phyloP scores from a whole-genome alignment of 2,797 vertebrate species.

The Tapera naevia region DNA sequence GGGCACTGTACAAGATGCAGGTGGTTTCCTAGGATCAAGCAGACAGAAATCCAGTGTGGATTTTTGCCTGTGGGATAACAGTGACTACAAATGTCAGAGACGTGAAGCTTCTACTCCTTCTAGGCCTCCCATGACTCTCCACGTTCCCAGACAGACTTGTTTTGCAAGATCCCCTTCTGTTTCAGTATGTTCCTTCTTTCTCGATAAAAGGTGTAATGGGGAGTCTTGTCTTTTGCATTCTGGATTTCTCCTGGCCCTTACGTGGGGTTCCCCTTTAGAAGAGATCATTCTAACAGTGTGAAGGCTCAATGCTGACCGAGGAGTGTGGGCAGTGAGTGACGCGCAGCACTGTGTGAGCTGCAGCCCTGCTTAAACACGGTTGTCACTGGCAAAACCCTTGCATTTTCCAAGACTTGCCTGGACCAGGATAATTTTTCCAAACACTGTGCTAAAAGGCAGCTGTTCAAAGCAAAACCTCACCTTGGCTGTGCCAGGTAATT shows the following conservation, averaged over 20 bases:
- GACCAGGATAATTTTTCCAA: conserved; percentile 19
- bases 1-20: background rate
- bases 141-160: background rate
- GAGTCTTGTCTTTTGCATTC: background rate
- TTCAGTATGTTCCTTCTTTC: background rate
- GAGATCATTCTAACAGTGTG: background rate
- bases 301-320: background rate
- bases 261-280: background rate
- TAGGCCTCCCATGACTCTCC: background rate
- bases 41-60: background rate
- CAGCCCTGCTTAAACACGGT: background rate
- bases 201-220: background rate
- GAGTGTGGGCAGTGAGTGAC: background rate
- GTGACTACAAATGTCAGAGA: background rate
- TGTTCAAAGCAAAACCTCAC: conserved; percentile 2
- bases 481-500: conserved; percentile 37
- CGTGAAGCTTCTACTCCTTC: background rate
- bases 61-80: background rate
- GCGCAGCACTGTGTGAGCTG: background rate
- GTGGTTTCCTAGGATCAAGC: background rate
- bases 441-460: conserved; percentile 19
- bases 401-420: background rate
- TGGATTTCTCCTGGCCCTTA: background rate
- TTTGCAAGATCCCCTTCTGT: background rate
- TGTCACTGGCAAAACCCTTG: conserved; percentile 1